Conservation (phyloP, 2,797 vertebrate species). For the Hapalemur alaotrensis region DNA sequence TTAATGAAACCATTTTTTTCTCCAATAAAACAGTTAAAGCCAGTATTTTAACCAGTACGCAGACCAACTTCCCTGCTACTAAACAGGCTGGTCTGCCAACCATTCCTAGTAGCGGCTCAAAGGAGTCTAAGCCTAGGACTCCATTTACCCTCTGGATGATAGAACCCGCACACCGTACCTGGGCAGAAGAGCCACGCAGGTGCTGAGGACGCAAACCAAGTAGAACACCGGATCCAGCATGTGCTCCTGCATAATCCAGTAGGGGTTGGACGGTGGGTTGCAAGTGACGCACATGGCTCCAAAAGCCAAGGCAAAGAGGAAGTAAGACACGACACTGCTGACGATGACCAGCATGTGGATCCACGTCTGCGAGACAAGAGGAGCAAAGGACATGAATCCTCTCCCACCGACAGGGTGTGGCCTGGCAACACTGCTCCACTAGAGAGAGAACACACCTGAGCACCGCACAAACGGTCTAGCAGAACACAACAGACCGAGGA, state of each 20-base stretch:
- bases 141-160: neutral
- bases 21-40: neutral
- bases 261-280: constrained; percentile 89
- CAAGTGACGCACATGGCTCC: constrained; percentile 88
- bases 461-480: neutral
- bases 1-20: neutral
- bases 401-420: accelerated
- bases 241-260: constrained; percentile 89
- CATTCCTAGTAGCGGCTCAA: neutral
- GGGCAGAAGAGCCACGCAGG: constrained; percentile 91
- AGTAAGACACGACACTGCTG: constrained; percentile 89
- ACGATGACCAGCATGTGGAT: constrained; percentile 87
- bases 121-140: neutral
- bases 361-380: constrained; percentile 89
- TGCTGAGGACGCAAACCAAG: constrained; percentile 89
- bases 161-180: constrained; percentile 84
- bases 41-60: neutral
- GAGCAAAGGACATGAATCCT: neutral
- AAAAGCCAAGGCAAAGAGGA: constrained; percentile 88
- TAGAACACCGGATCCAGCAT: constrained; percentile 91
- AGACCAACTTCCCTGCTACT: neutral
- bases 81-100: neutral
- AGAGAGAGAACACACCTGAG: neutral
- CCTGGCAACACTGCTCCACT: neutral
- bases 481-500: neutral